Evolutionary conservation across 2,888 invertebrate genomes (phyloP).

Genomic region (Amaurobius ferox): DNA sequence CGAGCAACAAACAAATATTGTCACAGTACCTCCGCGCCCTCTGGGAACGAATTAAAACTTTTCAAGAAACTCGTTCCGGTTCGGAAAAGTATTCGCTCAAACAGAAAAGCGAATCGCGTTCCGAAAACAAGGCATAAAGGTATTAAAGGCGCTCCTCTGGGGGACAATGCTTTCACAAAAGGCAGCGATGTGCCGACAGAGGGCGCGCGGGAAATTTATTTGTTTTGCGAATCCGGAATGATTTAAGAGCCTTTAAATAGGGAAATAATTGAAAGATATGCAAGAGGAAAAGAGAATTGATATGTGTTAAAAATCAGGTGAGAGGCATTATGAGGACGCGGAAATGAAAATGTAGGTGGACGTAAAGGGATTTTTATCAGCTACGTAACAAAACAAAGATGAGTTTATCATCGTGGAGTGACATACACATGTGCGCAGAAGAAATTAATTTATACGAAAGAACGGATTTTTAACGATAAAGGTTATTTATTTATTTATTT

Average conservation of each 20-base stretch:
- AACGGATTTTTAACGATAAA: too few species aligned
- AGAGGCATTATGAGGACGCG: not conserved
- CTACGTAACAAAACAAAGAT: too few species aligned
- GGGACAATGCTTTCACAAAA: slow-evolving; percentile 7
- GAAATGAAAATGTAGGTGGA: not conserved
- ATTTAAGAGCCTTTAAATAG: slow-evolving; percentile 40
- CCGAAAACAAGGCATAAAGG: not conserved
- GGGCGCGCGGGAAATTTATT: not conserved
- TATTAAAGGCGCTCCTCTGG: not conserved
- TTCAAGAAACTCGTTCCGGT: slow-evolving; percentile 21
- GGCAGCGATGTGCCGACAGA: not conserved
- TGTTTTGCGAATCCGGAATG: slow-evolving; percentile 26
- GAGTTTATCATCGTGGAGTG: too few species aligned
- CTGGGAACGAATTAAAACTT: slow-evolving; percentile 49
- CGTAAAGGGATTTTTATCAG: not conserved
- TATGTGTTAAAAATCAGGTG: slow-evolving; percentile 5
- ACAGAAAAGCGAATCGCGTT: not conserved
- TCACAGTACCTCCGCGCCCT: slow-evolving; percentile 8
- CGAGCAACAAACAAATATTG: slow-evolving; percentile 9
- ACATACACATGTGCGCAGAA: too few species aligned
- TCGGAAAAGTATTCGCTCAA: slow-evolving; percentile 18
- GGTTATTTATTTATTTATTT: too few species aligned
- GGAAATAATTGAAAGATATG: slow-evolving; percentile 38
- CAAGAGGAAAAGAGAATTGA: not conserved
- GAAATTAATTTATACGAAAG: too few species aligned